These are phyloP conservation scores for Tenthredo distinguenda DNA, from an alignment of 2,888 invertebrate species.

Conservation along the genomic window DNA sequence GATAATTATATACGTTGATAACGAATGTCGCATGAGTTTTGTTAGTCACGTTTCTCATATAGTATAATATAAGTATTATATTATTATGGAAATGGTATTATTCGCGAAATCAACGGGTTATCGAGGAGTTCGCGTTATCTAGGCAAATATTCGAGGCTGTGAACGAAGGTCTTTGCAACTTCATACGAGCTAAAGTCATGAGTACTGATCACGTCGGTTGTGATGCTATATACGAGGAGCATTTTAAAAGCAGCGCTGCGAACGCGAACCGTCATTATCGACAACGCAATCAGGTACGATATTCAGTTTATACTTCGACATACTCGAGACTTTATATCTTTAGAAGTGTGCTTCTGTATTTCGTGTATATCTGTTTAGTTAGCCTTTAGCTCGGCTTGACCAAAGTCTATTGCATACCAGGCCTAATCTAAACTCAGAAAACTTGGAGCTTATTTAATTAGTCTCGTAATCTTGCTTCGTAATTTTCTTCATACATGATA, in stretches of 20 bases:
- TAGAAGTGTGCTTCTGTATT: neutral
- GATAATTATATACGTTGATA: neutral
- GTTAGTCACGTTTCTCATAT: neutral
- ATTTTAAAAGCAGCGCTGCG: slow-evolving; percentile 68
- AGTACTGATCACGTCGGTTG: slow-evolving; percentile 55
- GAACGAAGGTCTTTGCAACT: neutral
- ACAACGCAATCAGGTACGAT: slow-evolving; percentile 70
- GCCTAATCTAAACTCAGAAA: neutral
- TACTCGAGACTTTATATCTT: neutral
- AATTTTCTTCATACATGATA: neutral
- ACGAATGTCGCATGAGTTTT: neutral
- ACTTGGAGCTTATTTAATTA: neutral
- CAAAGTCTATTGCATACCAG: neutral
- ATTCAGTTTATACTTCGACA: slow-evolving; percentile 40
- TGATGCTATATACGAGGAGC: slow-evolving; percentile 72
- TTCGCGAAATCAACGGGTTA: slow-evolving; percentile 47
- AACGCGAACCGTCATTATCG: slow-evolving; percentile 65
- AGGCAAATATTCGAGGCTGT: slow-evolving; percentile 25
- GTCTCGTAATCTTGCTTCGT: neutral
- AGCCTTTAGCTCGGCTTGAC: neutral
- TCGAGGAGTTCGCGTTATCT: slow-evolving; percentile 52
- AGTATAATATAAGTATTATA: neutral
- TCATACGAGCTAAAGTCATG: slow-evolving; percentile 30
- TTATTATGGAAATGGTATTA: neutral
- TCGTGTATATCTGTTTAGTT: neutral